Evolutionary conservation across 2,797 vertebrate species (phyloP), one percentile per base, ranked within the genome.

Genomic region (Centropyge bicolor): DNA sequence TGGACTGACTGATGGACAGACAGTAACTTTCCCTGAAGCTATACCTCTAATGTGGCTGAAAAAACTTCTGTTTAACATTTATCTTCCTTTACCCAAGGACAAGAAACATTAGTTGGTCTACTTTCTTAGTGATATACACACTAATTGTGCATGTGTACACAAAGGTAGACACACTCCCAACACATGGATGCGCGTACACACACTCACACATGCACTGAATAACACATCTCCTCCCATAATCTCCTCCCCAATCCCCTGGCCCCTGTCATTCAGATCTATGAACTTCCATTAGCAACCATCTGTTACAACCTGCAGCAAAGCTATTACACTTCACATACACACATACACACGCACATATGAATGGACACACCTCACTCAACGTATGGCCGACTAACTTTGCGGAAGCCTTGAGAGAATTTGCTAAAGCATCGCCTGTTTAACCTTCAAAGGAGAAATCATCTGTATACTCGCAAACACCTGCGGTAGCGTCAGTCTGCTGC

Each of bases 271-370:
- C 94, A 95, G 95, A 96, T 96, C 92, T 96, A 96, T 96, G 96
- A 95, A 94, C 92, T 91, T 91, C 95, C 94, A 96, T 96, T 96
- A 95, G 93, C 94, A 94, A 91, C 94, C 96, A 95, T 96, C 95
- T 96, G 96, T 93, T 96, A 93, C 88, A 93, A 96, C 95, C 95
- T 95, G 93, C 95, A 95, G 95, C 94, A 90, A 90, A 91, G 87
- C 89, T 83, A 91, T 94, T 91, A 91, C 83, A 84, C 78, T 75
- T 65, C 52, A 62, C 51, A 78, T 67, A 48, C 27, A 4, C 52
- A 48, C 72, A 76, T 43, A 72, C 48, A 41, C 76, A 40, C 48
- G 73, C 54, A 36, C 17, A 76, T 1, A 81, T 46, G 41, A 86
- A 81, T 66, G 73, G 62, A 69, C 80, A 77, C 69, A 69, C 78